Base-by-base conservation (phyloP, 1,140 invertebrate species). In the Formica selysi region DNA sequence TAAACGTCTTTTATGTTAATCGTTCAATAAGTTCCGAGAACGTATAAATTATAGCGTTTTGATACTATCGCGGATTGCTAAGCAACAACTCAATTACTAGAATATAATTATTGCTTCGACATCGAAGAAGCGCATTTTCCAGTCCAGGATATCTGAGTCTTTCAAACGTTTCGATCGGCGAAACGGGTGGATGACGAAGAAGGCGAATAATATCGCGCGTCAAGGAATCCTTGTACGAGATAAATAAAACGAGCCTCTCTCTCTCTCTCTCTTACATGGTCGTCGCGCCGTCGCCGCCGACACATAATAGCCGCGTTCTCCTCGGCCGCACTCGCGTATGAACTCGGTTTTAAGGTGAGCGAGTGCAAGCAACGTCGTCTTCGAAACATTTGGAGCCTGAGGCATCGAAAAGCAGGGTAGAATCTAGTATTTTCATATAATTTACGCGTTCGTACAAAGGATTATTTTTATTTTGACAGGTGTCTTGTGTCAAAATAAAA, bases 251-350 rank as follows among this genome's bases (percentile, higher is more conserved):
- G 65, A 61, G 44, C 61, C 86, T 74, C 71, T 74, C 86, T 90
- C 88, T 71, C 86, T 71, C 67, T 74, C 54, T 74, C 71, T 74
- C 71, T 74, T 36, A 74, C 71, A 90, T 76, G 86, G 86, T 80
- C 86, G 76, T 70, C 61, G 54, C n/a, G 57, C 54, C 38, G 48
- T 57, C 76, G 48, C n/a, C 78, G 64, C 62, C 78, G 57, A 73
- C 61, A 64, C 71, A 90, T 88, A 90, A 90, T 87, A 90, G 86
- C 71, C 86, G 71, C 86, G 76, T 90, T 90, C 79, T 90, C 88
- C 81, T 90, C 89, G 86, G 73, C 57, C 26, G 62, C 32, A 76
- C 86, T 71, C 85, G 71, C 64, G 76, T 87, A 89, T 90, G 76
- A 86, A 86, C 54, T 62, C 62, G 51, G 61, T 71, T 67, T 71